phyloP scores from a whole-genome alignment of 2,113 vertebrate species.

The Epinephelus moara region DNA sequence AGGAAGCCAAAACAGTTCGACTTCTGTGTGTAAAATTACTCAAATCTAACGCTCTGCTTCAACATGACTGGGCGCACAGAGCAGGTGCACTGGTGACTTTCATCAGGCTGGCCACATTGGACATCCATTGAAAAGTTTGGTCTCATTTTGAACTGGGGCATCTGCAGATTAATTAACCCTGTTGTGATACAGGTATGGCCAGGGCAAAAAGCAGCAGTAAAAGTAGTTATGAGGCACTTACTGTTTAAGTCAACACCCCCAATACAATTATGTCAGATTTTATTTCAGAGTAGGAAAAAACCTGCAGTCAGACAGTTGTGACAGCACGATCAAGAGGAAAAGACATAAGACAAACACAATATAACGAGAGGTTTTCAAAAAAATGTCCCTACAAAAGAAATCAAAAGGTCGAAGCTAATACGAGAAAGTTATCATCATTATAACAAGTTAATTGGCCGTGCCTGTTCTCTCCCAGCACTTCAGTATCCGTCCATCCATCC shows the following conservation, averaged over 20 bases:
- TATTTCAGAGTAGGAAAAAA: not conserved
- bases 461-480: slow-evolving; percentile 12
- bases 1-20: too few relatives aligned
- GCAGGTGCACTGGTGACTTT: too few relatives aligned
- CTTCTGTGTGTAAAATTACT: too few relatives aligned
- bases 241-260: not conserved
- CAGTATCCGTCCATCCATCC: slow-evolving; percentile 4
- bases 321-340: not conserved
- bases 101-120: too few relatives aligned
- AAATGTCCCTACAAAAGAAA: not conserved
- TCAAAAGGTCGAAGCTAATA: not conserved
- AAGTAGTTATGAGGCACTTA: not conserved
- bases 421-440: not conserved
- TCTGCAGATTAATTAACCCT: too few relatives aligned
- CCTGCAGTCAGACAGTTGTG: not conserved
- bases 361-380: slow-evolving; percentile 1
- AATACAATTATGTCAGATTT: not conserved
- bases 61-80: too few relatives aligned
- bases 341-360: not conserved
- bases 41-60: too few relatives aligned
- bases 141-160: too few relatives aligned
- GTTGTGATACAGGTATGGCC: too few relatives aligned
- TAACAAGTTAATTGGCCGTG: slow-evolving; percentile 9
- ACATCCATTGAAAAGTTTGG: too few relatives aligned
- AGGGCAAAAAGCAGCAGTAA: not conserved